A percentile compares a stretch with the other conserved stretches of the same genome.
These are phyloP conservation scores for Pseudobourletiella spinata DNA, from an alignment of 1,140 invertebrate species.

Conservation along the genomic window DNA sequence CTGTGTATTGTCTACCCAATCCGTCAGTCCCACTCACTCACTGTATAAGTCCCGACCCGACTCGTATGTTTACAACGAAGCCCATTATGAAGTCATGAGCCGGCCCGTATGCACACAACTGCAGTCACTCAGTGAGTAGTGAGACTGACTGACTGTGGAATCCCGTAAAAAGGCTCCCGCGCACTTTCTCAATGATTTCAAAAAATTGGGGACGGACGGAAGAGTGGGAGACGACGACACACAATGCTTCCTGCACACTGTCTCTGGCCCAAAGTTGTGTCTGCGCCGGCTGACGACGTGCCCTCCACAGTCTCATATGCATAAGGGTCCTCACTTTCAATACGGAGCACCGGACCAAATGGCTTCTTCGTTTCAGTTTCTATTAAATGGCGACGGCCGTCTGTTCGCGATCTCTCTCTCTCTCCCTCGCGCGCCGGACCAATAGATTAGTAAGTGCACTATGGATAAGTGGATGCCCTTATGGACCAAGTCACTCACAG, in stretches of 20 bases:
- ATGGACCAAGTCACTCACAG: no score
- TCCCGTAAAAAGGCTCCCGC: no score
- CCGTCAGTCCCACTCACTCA: background rate
- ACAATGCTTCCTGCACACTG: background rate
- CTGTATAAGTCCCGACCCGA: no score
- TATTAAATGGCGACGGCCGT: background rate
- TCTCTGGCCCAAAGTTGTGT: no score
- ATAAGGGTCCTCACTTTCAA: background rate
- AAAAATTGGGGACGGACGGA: background rate
- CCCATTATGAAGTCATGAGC: background rate
- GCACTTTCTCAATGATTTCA: background rate
- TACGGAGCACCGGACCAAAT: background rate
- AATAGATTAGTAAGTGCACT: no score
- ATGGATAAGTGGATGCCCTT: background rate
- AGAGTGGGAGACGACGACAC: background rate
- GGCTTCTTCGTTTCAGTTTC: background rate
- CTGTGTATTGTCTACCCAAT: background rate
- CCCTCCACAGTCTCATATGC: background rate
- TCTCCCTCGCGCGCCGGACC: background rate
- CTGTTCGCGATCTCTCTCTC: background rate
- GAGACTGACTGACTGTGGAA: no score
- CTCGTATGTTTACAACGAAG: no score
- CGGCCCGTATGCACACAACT: background rate
- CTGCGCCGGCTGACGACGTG: no score
- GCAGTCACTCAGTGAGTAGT: no score